Conservation (phyloP, 2,888 invertebrate species). For the Andrena haemorrhoa region DNA sequence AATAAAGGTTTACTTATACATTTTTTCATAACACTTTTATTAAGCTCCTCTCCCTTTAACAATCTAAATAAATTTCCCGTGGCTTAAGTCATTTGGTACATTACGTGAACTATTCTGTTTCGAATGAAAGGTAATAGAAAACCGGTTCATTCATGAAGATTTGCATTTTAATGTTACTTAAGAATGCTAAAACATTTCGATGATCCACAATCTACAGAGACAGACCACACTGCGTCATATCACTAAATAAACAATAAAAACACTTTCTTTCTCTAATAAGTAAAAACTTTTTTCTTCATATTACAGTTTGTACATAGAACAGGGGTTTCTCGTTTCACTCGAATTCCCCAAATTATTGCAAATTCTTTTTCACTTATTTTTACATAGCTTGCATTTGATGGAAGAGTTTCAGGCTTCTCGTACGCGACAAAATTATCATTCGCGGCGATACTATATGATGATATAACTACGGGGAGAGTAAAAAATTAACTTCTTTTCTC, state of each 20-base stretch:
- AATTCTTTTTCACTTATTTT: neutral
- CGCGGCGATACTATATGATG: slow-evolving; percentile 25
- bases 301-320: slow-evolving; percentile 24
- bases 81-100: neutral
- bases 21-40: neutral
- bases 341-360: slow-evolving; percentile 1
- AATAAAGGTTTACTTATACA: neutral
- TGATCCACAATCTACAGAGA: neutral
- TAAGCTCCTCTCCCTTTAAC: slow-evolving; percentile 1
- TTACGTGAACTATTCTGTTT: slow-evolving; percentile 8
- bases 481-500: slow-evolving; percentile 41
- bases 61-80: slow-evolving; percentile 13
- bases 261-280: slow-evolving; percentile 5
- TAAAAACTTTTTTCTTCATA: neutral
- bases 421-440: slow-evolving; percentile 22
- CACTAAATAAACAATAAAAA: slow-evolving; percentile 19
- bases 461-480: slow-evolving; percentile 24
- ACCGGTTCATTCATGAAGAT: neutral
- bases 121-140: neutral
- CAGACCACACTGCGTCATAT: neutral
- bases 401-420: neutral
- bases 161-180: neutral
- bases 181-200: slow-evolving; percentile 7
- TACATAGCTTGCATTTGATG: neutral
- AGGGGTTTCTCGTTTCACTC: neutral